Percentiles rank a stretch among this genome's conserved stretches.
Conservation (phyloP, 2,113 vertebrate genomes). For the Tapirus terrestris region DNA sequence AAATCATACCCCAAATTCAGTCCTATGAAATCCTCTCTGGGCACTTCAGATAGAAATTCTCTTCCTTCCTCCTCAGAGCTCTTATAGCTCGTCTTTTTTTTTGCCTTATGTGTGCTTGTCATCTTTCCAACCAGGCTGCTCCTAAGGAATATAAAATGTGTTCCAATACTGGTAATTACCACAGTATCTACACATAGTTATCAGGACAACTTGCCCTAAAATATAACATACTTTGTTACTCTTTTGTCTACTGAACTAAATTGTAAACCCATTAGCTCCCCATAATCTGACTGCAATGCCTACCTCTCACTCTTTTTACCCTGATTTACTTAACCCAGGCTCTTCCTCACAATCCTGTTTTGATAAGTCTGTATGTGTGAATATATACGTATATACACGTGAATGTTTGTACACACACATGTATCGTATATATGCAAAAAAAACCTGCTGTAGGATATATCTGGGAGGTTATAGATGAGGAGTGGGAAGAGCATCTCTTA, state of each 20-base stretch:
- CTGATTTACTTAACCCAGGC: neutral
- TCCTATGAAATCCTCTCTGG: neutral
- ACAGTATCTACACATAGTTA: neutral
- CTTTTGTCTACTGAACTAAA: neutral
- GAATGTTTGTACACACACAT: neutral
- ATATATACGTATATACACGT: neutral
- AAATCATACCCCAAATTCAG: neutral
- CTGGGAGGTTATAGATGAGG: neutral
- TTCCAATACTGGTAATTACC: neutral
- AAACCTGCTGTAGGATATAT: neutral
- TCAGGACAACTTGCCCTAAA: neutral
- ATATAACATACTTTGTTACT: neutral
- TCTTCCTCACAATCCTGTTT: neutral
- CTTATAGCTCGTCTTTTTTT: neutral
- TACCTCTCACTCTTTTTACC: neutral
- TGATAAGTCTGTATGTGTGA: neutral
- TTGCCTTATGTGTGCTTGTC: neutral
- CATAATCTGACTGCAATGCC: neutral
- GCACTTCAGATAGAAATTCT: neutral
- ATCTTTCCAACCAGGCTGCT: neutral
- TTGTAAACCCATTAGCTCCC: neutral
- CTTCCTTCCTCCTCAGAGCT: neutral
- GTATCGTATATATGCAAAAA: neutral
- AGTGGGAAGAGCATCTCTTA: neutral
- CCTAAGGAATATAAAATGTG: neutral